Evolutionary conservation across 2,797 vertebrate genomes (phyloP).

Genomic region (Fistularia commersonii): DNA sequence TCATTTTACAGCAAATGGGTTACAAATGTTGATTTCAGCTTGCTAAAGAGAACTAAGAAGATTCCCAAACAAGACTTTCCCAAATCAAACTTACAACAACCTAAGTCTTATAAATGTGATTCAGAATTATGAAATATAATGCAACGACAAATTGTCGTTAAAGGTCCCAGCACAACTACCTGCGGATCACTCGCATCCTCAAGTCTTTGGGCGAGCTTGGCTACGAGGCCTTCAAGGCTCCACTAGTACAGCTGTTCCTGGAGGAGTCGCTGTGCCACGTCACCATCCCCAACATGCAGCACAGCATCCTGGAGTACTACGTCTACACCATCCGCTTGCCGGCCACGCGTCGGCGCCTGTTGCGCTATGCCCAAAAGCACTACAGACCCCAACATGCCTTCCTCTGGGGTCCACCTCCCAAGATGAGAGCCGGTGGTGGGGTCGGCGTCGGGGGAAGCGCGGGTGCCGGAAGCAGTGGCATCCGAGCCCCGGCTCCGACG

Average conservation of each 20-base stretch:
- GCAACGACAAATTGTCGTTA: neutral
- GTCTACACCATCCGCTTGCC: conserved; percentile 91
- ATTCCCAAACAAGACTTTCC: neutral
- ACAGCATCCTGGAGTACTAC: conserved; percentile 95
- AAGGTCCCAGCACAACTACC: conserved; percentile 98
- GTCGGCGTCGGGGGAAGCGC: conserved; percentile 36
- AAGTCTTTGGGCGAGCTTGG: conserved; percentile 97
- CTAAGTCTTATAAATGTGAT: neutral
- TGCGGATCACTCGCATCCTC: conserved; percentile 95
- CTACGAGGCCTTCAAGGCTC: conserved; percentile 92
- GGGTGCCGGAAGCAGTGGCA: conserved; percentile 59
- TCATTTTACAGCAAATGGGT: neutral
- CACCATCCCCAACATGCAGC: conserved; percentile 91
- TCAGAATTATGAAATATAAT: neutral
- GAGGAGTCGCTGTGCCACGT: conserved; percentile 87
- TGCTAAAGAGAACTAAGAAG: neutral
- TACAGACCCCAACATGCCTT: conserved; percentile 89
- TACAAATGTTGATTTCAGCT: neutral
- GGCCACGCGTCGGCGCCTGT: conserved; percentile 85
- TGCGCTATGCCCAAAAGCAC: conserved; percentile 87
- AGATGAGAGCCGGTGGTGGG: conserved; percentile 59
- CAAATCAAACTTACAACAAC: neutral
- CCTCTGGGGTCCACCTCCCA: conserved; percentile 89
- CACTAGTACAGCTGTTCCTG: conserved; percentile 89
- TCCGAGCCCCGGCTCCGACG: conserved; percentile 63